phyloP scores from a whole-genome alignment of 37 sponge, comb jelly and placozoan species.

The Axinella damicornis region DNA sequence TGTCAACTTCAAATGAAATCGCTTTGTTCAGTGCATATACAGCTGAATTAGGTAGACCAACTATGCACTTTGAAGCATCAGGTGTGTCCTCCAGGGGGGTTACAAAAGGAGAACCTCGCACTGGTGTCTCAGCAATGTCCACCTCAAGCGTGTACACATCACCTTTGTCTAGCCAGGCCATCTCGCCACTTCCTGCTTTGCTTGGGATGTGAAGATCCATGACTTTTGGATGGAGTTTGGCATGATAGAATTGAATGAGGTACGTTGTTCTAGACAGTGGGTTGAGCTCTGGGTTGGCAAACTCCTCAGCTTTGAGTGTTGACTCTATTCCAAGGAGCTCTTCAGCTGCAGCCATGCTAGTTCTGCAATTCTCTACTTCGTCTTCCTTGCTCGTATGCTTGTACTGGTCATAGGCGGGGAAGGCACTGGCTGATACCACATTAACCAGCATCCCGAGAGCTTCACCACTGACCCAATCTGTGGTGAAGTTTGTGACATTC shows the following conservation, averaged over 20 bases:
- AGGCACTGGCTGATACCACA: constrained; percentile 42
- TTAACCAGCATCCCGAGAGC: constrained; percentile 72
- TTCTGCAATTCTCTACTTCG: constrained; percentile 34
- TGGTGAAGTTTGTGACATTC: constrained; percentile 43
- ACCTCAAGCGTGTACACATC: too few species aligned
- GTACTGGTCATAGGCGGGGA: constrained; percentile 58
- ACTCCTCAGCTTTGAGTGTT: constrained; percentile 67
- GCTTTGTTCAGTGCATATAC: too few species aligned
- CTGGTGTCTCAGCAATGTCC: too few species aligned
- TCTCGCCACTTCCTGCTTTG: constrained; percentile 38
- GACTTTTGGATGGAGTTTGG: not conserved
- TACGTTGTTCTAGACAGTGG: constrained; percentile 92
- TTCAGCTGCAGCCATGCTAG: constrained; percentile 76
- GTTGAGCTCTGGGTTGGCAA: too few species aligned
- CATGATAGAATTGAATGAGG: constrained; percentile 76
- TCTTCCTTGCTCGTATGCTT: constrained; percentile 9
- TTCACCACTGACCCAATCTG: constrained; percentile 79
- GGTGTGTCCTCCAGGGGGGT: too few species aligned
- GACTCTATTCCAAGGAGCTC: constrained; percentile 61
- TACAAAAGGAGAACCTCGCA: too few species aligned
- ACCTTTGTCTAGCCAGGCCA: constrained; percentile 71
- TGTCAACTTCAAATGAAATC: too few species aligned
- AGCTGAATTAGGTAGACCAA: too few species aligned
- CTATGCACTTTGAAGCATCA: too few species aligned
- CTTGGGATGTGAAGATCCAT: constrained; percentile 10